Percentiles rank a stretch among this genome's conserved stretches.
Evolutionary conservation across 2,797 vertebrate genomes (phyloP).

Genomic region (Karalla daura): DNA sequence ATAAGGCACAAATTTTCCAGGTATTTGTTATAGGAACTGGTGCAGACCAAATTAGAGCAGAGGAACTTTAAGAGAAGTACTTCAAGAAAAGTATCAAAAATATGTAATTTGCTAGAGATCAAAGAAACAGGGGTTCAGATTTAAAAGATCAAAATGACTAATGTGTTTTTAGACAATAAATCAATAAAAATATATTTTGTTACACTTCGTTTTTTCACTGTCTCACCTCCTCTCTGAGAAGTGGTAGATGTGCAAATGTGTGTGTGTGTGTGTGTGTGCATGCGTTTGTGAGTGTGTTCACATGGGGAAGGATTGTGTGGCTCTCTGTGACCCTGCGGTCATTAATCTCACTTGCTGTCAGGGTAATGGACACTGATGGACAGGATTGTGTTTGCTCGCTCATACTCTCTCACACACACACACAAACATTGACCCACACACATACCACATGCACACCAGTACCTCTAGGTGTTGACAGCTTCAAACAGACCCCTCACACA

Average conservation of each 20-base stretch:
- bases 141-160: not conserved
- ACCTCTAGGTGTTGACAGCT: slow-evolving; percentile 67
- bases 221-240: not conserved
- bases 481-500: slow-evolving; percentile 45
- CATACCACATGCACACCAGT: slow-evolving; percentile 21
- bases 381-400: slow-evolving; percentile 74
- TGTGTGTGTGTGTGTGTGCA: slow-evolving; percentile 39
- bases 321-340: slow-evolving; percentile 79
- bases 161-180: not conserved
- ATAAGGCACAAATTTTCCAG: not conserved
- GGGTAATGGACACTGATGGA: slow-evolving; percentile 84
- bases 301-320: slow-evolving; percentile 49
- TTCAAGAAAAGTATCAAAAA: not conserved
- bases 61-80: no score
- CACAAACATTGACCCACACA: slow-evolving; percentile 55
- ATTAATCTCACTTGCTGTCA: slow-evolving; percentile 87
- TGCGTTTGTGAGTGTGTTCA: slow-evolving; percentile 33
- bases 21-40: not conserved
- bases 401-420: slow-evolving; percentile 54
- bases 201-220: not conserved
- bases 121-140: no score
- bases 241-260: slow-evolving; percentile 36
- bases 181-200: not conserved
- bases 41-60: not conserved
- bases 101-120: no score